A percentile compares a stretch with the other conserved stretches of the same genome.
phyloP scores from a whole-genome alignment of 2,888 invertebrate species.

The Caenorhabditis doughertyi region DNA sequence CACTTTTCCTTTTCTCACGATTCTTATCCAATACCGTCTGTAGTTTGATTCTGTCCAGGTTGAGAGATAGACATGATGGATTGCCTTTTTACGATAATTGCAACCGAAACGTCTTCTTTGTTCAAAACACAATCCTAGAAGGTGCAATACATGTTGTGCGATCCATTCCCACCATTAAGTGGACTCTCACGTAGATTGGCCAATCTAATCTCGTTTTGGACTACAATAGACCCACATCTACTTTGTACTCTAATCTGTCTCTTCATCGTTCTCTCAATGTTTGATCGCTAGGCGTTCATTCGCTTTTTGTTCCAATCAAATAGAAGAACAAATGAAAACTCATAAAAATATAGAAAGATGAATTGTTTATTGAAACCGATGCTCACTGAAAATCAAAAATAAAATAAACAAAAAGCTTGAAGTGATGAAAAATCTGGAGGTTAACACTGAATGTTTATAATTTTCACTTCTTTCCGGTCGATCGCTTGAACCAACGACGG shows the following conservation, averaged over 20 bases:
- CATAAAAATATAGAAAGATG: neutral
- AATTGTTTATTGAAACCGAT: slow-evolving; percentile 38
- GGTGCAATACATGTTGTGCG: neutral
- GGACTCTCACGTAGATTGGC: slow-evolving; percentile 28
- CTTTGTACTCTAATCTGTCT: slow-evolving; percentile 49
- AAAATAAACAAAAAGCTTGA: slow-evolving; percentile 21
- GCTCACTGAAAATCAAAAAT: neutral
- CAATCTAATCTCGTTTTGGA: slow-evolving; percentile 28
- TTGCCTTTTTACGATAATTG: slow-evolving; percentile 1
- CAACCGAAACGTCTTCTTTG: neutral
- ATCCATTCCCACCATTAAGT: neutral
- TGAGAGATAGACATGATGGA: slow-evolving; percentile 3
- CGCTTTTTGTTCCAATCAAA: slow-evolving; percentile 11
- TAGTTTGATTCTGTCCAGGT: slow-evolving; percentile 12
- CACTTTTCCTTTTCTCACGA: slow-evolving; percentile 8
- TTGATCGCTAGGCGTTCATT: slow-evolving; percentile 39
- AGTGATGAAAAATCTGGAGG: slow-evolving; percentile 9
- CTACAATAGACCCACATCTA: slow-evolving; percentile 44
- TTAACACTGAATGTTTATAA: slow-evolving; percentile 18
- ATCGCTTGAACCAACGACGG: slow-evolving; percentile 80
- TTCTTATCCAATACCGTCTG: slow-evolving; percentile 2
- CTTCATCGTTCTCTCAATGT: slow-evolving; percentile 35
- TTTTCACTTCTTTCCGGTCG: slow-evolving; percentile 51
- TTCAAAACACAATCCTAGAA: slow-evolving; percentile 3
- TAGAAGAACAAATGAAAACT: neutral